Percentiles rank a stretch among this genome's conserved stretches.
These are phyloP conservation scores for Remorina albescens DNA, from an alignment of 2,797 vertebrate species.

Conservation along the genomic window DNA sequence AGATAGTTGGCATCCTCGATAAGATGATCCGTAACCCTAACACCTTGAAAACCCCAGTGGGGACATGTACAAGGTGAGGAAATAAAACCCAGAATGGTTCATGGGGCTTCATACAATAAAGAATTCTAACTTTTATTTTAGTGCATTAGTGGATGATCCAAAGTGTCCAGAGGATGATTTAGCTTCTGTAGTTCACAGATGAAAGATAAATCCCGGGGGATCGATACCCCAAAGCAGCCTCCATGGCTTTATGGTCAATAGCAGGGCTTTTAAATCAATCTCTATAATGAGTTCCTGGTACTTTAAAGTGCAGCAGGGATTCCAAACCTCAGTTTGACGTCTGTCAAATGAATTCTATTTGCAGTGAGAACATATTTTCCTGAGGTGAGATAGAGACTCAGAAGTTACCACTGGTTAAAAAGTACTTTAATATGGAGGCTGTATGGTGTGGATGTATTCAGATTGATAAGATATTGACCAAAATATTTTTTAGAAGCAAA, in stretches of 20 bases:
- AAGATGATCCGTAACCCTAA: constrained; percentile 99
- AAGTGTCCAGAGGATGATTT: constrained; percentile 72
- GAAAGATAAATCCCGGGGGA: constrained; percentile 80
- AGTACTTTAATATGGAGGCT: constrained; percentile 30
- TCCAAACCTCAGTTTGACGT: constrained; percentile 69
- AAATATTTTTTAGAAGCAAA: constrained; percentile 44
- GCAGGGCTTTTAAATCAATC: constrained; percentile 85
- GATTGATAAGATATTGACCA: constrained; percentile 50
- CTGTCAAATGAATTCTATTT: constrained; percentile 82
- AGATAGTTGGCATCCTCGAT: constrained; percentile 97
- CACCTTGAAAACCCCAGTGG: constrained; percentile 95
- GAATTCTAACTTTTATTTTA: constrained; percentile 57
- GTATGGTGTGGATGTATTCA: constrained; percentile 28
- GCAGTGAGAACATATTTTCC: constrained; percentile 64
- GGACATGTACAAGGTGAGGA: constrained; percentile 95
- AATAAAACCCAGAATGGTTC: neutral
- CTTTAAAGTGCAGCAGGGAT: constrained; percentile 80
- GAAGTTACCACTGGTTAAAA: constrained; percentile 61
- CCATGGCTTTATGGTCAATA: constrained; percentile 82
- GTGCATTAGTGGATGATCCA: constrained; percentile 70
- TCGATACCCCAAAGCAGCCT: constrained; percentile 78
- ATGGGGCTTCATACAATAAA: constrained; percentile 30
- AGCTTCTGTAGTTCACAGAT: constrained; percentile 76
- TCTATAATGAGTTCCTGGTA: constrained; percentile 83
- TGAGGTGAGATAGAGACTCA: constrained; percentile 52